Percentiles rank a stretch among this genome's conserved stretches.
phyloP scores from a whole-genome alignment of 1,140 invertebrate species.

The Orius laevigatus region DNA sequence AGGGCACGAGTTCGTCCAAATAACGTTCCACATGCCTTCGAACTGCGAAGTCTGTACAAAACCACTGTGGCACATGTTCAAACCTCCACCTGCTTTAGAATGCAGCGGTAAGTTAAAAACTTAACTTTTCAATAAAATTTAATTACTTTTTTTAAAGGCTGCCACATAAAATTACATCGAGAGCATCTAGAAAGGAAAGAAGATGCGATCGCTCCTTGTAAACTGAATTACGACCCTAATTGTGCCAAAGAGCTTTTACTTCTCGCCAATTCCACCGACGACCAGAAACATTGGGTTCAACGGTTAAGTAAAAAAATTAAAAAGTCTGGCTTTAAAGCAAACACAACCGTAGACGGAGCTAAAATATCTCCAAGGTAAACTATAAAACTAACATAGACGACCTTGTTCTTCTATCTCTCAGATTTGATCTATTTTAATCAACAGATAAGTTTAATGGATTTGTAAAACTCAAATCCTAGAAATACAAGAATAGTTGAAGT shows the following conservation, averaged over 20 bases:
- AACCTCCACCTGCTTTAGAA: conserved; percentile 89
- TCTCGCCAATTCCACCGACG: conserved; percentile 63
- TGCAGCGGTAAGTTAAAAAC: conserved; percentile 61
- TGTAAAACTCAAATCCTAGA: too few relatives aligned
- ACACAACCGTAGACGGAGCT: conserved; percentile 44
- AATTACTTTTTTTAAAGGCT: conserved; percentile 65
- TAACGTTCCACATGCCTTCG: conserved; percentile 95
- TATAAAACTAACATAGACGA: background rate
- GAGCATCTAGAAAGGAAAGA: conserved; percentile 78
- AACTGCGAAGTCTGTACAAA: conserved; percentile 94
- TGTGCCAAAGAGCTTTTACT: conserved; percentile 83
- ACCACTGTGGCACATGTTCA: conserved; percentile 91
- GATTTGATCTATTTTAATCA: background rate
- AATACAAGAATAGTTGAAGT: too few relatives aligned
- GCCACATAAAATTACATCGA: conserved; percentile 89
- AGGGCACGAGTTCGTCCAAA: conserved; percentile 90
- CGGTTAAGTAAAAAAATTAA: conserved; percentile 82
- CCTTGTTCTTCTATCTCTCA: conserved; percentile 4
- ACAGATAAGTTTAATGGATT: conserved; percentile 4
- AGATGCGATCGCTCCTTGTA: conserved; percentile 63
- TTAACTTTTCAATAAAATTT: background rate
- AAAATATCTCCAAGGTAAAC: conserved; percentile 48
- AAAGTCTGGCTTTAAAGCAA: conserved; percentile 84
- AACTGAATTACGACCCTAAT: conserved; percentile 84
- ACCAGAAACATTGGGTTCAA: conserved; percentile 85